Base-by-base conservation (phyloP, 2,888 invertebrate species). In the Tenthredo livida region DNA sequence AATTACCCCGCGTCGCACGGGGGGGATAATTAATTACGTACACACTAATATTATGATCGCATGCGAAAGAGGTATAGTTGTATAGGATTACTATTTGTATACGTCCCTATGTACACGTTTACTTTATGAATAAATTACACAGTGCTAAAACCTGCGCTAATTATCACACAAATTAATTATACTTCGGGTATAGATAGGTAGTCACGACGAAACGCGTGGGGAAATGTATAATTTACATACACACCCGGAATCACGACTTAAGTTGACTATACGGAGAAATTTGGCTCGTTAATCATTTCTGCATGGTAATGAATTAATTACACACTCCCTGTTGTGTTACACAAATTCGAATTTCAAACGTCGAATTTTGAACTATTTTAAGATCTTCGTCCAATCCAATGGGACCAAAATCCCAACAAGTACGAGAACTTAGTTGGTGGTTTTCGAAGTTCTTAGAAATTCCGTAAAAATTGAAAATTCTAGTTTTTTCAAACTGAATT, bases 121-220 rank as follows among this genome's bases (percentile, higher is more conserved):
- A 43, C 21, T 15, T 2, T 40, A 73, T 43, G 43, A 73, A 73
- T 40, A 43, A 73, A 21, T 43, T 10, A 43, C 4, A 1, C 73
- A 43, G 43, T 40, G 25, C 43, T 40, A 15, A 73, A 21, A 21
- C 29, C 43, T 12, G 25, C 43, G 40, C 10, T 73, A 43, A 73
- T 73, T 73, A 73, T 73, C 73, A 47, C 40, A 73, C 73, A 25
- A 73, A 73, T 73, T 73, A 73, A 73, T 73, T 73, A 73, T 25
- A 73, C 10, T 73, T 43, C 21, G 25, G 25, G n/a, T 43, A 29
- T 10, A 37, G n/a, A 9, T 73, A 73, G n/a, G 40, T 43, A 73
- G 29, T 1, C 4, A 33, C 73, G 43, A 40, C 10, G 33, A n/a
- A 72, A n/a, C 40, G 54, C 54, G 54, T 6, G 37, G n/a, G 70